Evolutionary conservation across 1,140 invertebrate species (phyloP), one percentile per base, ranked within the genome.

Genomic region (Drusus annulatus): DNA sequence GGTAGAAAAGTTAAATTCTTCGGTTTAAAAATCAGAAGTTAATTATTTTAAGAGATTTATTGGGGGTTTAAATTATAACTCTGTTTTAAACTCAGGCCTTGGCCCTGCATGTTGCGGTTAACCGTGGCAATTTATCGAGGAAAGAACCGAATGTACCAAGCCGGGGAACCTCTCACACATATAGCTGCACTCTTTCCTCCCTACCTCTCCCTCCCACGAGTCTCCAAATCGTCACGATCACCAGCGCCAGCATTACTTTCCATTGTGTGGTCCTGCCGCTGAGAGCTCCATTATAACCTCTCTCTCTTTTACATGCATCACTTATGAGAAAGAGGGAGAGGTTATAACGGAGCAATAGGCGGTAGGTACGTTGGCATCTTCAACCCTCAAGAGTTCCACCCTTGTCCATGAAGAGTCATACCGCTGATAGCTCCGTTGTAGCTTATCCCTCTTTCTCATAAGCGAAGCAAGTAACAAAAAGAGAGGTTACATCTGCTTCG

Each of bases 91-190:
- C 50, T 36, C 63, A 15, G 15, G 16, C 23, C 63, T 31, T 0
- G 10, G 63, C 16, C 28, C 28, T 68, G 63, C 28, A 50, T 36
- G 63, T 36, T 31, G 63, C 63, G 63, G 63, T 36, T 31, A 31
- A 28, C 25, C 62, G 62, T 65, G 62, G 28, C 62, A 65, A 65
- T 36, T 28, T 65, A 65, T 65, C 17, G 62, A 0, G 28, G 25
- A 65, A 8, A 7, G 25, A 68, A 36, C 31, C 63, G 7, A 28
- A 31, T 68, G 28, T 68, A 25, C 17, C 28, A 3, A 65, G 13
- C 16, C 62, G 21, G 60, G 60, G 0, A 19, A 63, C 19, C 25
- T 23, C 16, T 28, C 15, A 16, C 13, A 23, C 62, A 25, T 15
- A 16, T 13, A 25, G 62, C 16, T 25, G 28, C 23, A 31, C 23